These are phyloP conservation scores for Salminus brasiliensis DNA, from an alignment of 2,113 vertebrate species.

Conservation along the genomic window DNA sequence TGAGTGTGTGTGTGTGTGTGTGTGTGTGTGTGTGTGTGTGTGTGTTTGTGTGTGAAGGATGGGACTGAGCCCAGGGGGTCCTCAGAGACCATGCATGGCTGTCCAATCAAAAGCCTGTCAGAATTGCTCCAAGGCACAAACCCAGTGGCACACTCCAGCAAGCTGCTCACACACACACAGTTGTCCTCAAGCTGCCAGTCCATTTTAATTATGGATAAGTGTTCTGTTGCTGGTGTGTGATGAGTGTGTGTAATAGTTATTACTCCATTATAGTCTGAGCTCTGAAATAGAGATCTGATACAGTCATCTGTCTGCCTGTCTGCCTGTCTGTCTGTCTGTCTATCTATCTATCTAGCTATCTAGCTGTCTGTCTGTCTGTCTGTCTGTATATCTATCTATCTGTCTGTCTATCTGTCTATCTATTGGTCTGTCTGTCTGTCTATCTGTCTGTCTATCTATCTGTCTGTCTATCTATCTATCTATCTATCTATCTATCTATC, in stretches of 20 bases:
- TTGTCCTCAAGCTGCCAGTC: constrained; percentile 40
- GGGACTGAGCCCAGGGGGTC: constrained; percentile 52
- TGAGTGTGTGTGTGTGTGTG: constrained; percentile 17
- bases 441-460: neutral
- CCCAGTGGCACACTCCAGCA: constrained; percentile 27
- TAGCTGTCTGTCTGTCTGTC: no score
- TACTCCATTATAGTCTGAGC: constrained; percentile 34
- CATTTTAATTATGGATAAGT: constrained; percentile 64
- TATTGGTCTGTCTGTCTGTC: no score
- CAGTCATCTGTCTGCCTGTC: no score
- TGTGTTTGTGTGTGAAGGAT: no score
- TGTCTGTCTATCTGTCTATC: no score
- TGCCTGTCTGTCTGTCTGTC: no score
- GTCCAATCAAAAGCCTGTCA: constrained; percentile 62
- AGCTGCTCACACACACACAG: constrained; percentile 28
- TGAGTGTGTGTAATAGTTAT: constrained; percentile 50
- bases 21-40: constrained; percentile 29
- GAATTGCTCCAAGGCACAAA: constrained; percentile 57
- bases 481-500: constrained; percentile 10
- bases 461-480: constrained; percentile 41
- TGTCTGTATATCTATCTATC: no score
- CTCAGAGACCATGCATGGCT: constrained; percentile 53
- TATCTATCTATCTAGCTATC: no score
- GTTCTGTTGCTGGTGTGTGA: constrained; percentile 53
- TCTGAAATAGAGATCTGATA: constrained; percentile 33